These are phyloP conservation scores for Ligdia adustata DNA, from an alignment of 2,888 invertebrate species.

Conservation along the genomic window DNA sequence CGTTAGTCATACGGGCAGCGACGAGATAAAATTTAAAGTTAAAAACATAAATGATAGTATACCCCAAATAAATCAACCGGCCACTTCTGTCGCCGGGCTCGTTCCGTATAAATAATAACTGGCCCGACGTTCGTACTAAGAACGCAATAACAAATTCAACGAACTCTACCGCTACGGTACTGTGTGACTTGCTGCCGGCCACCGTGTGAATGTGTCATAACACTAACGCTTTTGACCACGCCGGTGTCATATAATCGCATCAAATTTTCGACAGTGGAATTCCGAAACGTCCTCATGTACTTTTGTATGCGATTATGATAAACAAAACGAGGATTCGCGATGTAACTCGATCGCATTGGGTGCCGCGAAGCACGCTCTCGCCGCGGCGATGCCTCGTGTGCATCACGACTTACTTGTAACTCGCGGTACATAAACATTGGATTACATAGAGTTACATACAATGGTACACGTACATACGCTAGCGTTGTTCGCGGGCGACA, in stretches of 20 bases:
- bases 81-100: constrained; percentile 69
- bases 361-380: constrained; percentile 38
- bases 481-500: constrained; percentile 80
- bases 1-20: constrained; percentile 50
- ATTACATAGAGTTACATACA: constrained; percentile 68
- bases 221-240: constrained; percentile 67
- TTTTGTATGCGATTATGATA: constrained; percentile 47
- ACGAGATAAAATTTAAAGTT: constrained; percentile 49
- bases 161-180: constrained; percentile 82
- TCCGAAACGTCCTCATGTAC: constrained; percentile 53
- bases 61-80: constrained; percentile 67
- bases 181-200: constrained; percentile 74
- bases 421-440: constrained; percentile 65
- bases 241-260: constrained; percentile 74
- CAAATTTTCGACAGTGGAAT: constrained; percentile 66
- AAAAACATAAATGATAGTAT: constrained; percentile 56
- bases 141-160: constrained; percentile 84
- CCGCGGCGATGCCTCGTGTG: constrained; percentile 33
- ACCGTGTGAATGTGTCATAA: constrained; percentile 80
- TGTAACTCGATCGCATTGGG: constrained; percentile 51
- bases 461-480: constrained; percentile 70
- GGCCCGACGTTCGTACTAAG: constrained; percentile 75
- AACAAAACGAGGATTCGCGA: constrained; percentile 46
- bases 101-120: constrained; percentile 74
- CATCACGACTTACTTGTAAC: constrained; percentile 60